Evolutionary conservation across 2,888 invertebrate species (phyloP).

Genomic region (Drosophila demipolita): DNA sequence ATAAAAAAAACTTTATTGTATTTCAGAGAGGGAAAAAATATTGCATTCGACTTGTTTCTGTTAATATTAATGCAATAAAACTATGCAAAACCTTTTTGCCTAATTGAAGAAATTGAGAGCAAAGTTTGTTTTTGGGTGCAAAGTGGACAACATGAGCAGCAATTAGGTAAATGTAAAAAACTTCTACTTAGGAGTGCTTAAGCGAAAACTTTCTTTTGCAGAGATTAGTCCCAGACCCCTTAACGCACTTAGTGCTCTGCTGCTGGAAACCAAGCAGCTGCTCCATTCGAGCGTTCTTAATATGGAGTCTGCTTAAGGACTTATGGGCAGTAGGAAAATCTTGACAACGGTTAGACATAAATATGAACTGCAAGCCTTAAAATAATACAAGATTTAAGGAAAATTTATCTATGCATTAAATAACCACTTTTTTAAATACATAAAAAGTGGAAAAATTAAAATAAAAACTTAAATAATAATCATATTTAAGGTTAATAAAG

Average conservation of each 20-base stretch:
- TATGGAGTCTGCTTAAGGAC: background rate
- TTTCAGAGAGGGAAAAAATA: constrained; percentile 19
- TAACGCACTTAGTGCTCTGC: constrained; percentile 11
- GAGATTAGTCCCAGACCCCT: constrained; percentile 9
- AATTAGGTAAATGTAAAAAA: constrained; percentile 43
- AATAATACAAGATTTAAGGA: background rate
- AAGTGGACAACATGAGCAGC: constrained; percentile 2
- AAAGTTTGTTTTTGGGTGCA: constrained; percentile 29
- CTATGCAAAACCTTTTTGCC: constrained; percentile 47
- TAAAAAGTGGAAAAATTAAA: background rate
- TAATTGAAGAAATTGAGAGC: constrained; percentile 53
- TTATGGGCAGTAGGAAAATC: background rate
- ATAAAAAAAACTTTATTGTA: constrained; percentile 30
- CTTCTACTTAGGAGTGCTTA: constrained; percentile 43
- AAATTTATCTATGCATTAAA: background rate
- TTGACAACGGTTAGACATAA: background rate
- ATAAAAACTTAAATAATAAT: background rate
- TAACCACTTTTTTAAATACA: background rate
- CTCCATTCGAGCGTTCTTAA: background rate
- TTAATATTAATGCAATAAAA: constrained; percentile 69
- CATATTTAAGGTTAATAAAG: background rate
- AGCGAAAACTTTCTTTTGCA: constrained; percentile 36
- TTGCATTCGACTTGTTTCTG: constrained; percentile 37
- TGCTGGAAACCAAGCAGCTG: background rate
- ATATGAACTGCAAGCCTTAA: background rate